Evolutionary conservation across 2,797 vertebrate genomes (phyloP).

Genomic region (Emydoidea blandingii): DNA sequence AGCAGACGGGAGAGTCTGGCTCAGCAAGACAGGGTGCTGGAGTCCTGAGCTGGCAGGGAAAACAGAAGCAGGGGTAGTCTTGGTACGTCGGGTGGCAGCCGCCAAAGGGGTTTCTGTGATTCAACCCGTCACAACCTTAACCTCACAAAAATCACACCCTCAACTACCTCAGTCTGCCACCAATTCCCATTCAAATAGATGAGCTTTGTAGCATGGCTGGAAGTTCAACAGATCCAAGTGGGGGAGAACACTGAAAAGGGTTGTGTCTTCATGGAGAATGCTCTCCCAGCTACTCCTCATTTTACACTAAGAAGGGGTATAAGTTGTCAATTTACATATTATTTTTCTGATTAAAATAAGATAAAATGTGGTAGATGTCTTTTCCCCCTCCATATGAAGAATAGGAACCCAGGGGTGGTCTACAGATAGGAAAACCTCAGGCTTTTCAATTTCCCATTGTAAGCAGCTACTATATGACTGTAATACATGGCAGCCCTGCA

Average conservation of each 20-base stretch:
- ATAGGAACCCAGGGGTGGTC: not conserved
- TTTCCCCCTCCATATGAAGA: not conserved
- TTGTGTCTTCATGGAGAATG: not conserved
- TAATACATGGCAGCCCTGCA: not conserved
- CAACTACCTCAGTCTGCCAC: not conserved
- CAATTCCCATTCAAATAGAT: not conserved
- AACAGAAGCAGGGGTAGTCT: no score
- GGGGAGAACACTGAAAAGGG: not conserved
- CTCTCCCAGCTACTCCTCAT: not conserved
- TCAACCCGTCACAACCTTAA: not conserved
- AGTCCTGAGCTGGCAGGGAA: no score
- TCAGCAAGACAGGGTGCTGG: no score
- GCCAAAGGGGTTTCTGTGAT: no score
- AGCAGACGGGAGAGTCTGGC: no score
- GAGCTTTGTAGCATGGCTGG: not conserved
- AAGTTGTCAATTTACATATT: not conserved
- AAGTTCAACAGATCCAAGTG: not conserved
- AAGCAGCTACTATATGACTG: not conserved
- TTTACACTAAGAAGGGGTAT: not conserved
- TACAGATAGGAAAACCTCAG: not conserved
- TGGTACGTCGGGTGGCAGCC: no score
- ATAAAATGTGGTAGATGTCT: not conserved
- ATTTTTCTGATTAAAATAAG: not conserved
- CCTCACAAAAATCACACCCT: not conserved
- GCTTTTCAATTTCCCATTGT: not conserved